phyloP scores from a whole-genome alignment of 2,113 vertebrate species.

The Sinocyclocheilus rhinocerous region DNA sequence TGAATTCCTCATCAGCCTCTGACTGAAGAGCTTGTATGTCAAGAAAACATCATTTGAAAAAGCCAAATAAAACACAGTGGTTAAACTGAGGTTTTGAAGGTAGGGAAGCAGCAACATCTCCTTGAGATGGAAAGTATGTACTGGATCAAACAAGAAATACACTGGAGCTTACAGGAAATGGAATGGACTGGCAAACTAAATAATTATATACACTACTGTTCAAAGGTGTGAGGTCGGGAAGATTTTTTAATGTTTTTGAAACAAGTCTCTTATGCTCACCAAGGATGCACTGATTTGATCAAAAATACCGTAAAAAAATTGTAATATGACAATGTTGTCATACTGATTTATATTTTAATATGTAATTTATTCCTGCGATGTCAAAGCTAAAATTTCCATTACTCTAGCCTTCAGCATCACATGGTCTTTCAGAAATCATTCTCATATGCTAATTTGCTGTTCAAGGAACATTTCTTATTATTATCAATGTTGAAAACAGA shows the following conservation, averaged over 20 bases:
- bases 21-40: slow-evolving; percentile 41
- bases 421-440: not conserved
- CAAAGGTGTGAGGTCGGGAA: not conserved
- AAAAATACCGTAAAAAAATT: not conserved
- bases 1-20: slow-evolving; percentile 84
- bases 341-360: not conserved
- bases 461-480: not conserved
- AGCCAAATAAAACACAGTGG: not conserved
- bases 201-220: not conserved
- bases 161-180: not conserved
- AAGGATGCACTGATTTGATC: not conserved
- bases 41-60: not conserved
- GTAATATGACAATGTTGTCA: not conserved
- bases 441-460: not conserved
- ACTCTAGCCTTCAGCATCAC: not conserved
- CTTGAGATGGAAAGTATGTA: not conserved
- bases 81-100: not conserved
- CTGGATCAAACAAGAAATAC: not conserved
- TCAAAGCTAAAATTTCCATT: not conserved
- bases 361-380: not conserved
- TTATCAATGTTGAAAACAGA: no score
- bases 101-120: not conserved
- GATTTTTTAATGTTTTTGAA: not conserved
- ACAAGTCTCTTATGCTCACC: not conserved
- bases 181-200: not conserved